Evolutionary conservation across 1,140 invertebrate species (phyloP).

Genomic region (Lepidurus packardi): DNA sequence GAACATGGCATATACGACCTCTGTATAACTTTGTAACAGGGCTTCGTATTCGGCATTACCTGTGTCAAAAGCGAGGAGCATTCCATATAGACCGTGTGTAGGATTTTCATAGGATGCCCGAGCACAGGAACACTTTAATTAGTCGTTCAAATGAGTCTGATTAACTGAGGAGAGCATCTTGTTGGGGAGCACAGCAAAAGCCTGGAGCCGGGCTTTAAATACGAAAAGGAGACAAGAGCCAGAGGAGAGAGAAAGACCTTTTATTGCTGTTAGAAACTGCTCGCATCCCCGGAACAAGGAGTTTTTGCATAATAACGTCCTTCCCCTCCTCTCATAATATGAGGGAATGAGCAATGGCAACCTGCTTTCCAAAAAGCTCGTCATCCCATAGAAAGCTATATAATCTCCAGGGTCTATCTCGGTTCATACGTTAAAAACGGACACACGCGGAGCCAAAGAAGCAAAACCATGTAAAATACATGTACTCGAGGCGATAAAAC

Average conservation of each 20-base stretch:
- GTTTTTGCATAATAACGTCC: constrained; percentile 11
- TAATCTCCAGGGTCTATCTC: neutral
- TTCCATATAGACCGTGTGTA: neutral
- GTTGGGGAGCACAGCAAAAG: neutral
- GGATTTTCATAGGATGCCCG: neutral
- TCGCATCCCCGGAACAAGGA: neutral
- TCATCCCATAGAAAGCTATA: constrained; percentile 13
- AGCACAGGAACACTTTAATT: constrained; percentile 8
- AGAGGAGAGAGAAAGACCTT: neutral
- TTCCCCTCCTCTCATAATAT: neutral
- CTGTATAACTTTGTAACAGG: neutral
- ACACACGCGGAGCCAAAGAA: constrained; percentile 9
- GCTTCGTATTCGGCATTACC: neutral
- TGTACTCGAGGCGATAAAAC: neutral
- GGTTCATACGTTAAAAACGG: neutral
- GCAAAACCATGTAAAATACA: neutral
- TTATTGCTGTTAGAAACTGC: neutral
- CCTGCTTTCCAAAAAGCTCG: neutral
- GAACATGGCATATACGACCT: neutral
- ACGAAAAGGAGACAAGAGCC: neutral
- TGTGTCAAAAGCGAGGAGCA: neutral
- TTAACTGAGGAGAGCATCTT: constrained; percentile 13
- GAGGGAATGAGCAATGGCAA: constrained; percentile 12
- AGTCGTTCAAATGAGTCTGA: neutral
- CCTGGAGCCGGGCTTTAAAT: neutral